Evolutionary conservation across 2,888 invertebrate genomes (phyloP), one percentile per base, ranked within the genome.

Genomic region (Synanthedon myopaeformis): DNA sequence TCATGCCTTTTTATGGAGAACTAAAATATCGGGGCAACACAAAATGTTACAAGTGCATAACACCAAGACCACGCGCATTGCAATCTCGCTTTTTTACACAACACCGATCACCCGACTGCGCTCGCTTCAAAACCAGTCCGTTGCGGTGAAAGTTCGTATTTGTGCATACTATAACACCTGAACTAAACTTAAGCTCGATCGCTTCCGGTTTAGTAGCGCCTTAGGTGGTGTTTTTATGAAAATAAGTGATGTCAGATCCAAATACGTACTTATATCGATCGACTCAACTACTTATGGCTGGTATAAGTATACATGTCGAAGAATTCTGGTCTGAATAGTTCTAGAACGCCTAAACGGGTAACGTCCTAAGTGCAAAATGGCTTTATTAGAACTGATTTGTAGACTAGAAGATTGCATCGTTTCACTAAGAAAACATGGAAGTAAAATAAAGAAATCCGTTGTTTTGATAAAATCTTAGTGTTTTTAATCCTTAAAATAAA

Each of bases 131-230:
- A 82, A 23, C 81, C 73, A 71, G 79, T 80, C 67, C 64, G 59
- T 61, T 62, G 59, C 59, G 76, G 84, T 77, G 84, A 85, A 85
- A 83, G 84, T 82, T 70, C 59, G 63, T 57, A 63, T 72, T 69
- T 71, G 69, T 75, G 72, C 70, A 74, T 69, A 66, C 64, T 63
- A 62, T 69, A 74, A 75, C 77, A 77, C 75, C 73, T 74, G 70
- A 72, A 67, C 66, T 62, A 66, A 66, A 62, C 64, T 64, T 60
- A 63, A 68, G 65, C 70, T 59, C 66, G 63, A 66, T 67, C 65
- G 68, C 74, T 79, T 82, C 82, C 82, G 80, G 70, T 70, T 66
- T 60, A 58, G 59, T 61, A 62, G 63, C 66, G 72, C 78, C 72
- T 68, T 63, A 69, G 79, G 79, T 78, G 74, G 67, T 70, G 69